These are phyloP conservation scores for Bellardia pandia DNA, from an alignment of 2,888 invertebrate genomes.

Conservation along the genomic window DNA sequence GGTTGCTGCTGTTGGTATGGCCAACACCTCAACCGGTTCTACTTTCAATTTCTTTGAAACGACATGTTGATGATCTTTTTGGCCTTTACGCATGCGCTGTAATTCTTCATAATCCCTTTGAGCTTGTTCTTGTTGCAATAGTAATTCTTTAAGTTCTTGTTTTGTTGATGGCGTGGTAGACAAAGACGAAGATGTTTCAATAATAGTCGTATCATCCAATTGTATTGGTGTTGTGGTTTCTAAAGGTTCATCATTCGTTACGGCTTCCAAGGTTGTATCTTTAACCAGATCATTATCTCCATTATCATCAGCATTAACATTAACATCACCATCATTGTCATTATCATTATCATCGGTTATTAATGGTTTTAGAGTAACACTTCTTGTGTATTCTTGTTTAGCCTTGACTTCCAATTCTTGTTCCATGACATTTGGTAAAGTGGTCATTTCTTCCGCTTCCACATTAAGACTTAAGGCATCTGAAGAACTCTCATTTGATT, in stretches of 20 bases:
- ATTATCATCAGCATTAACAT: conserved; percentile 25
- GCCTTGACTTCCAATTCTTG: conserved; percentile 9
- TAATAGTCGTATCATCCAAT: conserved; percentile 74
- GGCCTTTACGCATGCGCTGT: conserved; percentile 66
- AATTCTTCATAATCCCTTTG: conserved; percentile 67
- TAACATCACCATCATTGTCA: conserved; percentile 19
- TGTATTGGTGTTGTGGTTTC: conserved; percentile 70
- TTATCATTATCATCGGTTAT: conserved; percentile 57
- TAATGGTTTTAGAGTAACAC: conserved; percentile 50
- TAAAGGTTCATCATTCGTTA: conserved; percentile 62
- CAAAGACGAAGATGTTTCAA: conserved; percentile 55
- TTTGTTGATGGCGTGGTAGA: conserved; percentile 13
- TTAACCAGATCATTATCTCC: conserved; percentile 27
- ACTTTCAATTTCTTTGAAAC: conserved; percentile 81
- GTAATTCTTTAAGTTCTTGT: conserved; percentile 46
- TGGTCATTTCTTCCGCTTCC: conserved; percentile 67
- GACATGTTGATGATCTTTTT: conserved; percentile 73
- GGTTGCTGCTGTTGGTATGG: conserved; percentile 49
- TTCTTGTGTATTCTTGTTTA: conserved; percentile 58
- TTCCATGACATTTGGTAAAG: conserved; percentile 43
- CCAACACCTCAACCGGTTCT: conserved; percentile 79
- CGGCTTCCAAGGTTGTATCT: conserved; percentile 71
- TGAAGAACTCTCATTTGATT: conserved; percentile 10
- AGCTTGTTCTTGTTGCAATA: conserved; percentile 56
- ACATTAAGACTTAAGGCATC: conserved; percentile 10